These are phyloP conservation scores for Thunnus thynnus DNA, from an alignment of 2,113 vertebrate species.

Conservation along the genomic window DNA sequence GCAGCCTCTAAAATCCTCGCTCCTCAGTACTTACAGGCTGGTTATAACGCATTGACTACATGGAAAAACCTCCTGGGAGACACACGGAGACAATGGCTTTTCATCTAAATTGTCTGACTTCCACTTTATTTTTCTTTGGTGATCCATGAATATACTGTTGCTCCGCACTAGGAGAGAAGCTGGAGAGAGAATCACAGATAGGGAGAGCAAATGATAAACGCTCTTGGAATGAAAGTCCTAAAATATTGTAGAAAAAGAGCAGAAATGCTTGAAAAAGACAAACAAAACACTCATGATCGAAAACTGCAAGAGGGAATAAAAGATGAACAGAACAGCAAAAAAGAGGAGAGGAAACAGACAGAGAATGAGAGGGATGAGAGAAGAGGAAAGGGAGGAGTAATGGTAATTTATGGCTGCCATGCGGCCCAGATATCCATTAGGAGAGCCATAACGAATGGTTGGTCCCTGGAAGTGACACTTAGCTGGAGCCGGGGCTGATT, in stretches of 20 bases:
- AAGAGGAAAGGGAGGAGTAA: slow-evolving; percentile 29
- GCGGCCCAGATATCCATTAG: slow-evolving; percentile 68
- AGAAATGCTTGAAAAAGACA: not conserved
- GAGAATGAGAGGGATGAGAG: not conserved
- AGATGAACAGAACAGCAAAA: slow-evolving; percentile 16
- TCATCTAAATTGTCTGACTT: slow-evolving; percentile 43
- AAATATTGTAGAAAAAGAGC: not conserved
- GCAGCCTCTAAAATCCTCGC: slow-evolving; percentile 21
- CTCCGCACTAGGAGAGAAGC: not conserved
- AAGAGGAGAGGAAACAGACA: not conserved
- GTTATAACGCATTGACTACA: slow-evolving; percentile 53
- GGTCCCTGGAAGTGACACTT: slow-evolving; percentile 68
- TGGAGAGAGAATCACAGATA: not conserved
- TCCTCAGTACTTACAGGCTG: slow-evolving; percentile 20
- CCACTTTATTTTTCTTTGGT: slow-evolving; percentile 9
- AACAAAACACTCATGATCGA: not conserved
- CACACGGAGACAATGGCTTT: slow-evolving; percentile 39
- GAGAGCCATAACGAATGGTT: slow-evolving; percentile 65
- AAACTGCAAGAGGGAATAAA: slow-evolving; percentile 2
- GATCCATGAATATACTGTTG: slow-evolving; percentile 41
- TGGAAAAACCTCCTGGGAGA: slow-evolving; percentile 40
- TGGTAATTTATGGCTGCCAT: slow-evolving; percentile 67
- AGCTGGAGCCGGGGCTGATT: slow-evolving; percentile 66
- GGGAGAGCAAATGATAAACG: slow-evolving; percentile 23
- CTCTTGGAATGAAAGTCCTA: slow-evolving; percentile 1